Evolutionary conservation across 2,113 vertebrate species (phyloP), one percentile per base, ranked within the genome.

Genomic region (Melospiza georgiana): DNA sequence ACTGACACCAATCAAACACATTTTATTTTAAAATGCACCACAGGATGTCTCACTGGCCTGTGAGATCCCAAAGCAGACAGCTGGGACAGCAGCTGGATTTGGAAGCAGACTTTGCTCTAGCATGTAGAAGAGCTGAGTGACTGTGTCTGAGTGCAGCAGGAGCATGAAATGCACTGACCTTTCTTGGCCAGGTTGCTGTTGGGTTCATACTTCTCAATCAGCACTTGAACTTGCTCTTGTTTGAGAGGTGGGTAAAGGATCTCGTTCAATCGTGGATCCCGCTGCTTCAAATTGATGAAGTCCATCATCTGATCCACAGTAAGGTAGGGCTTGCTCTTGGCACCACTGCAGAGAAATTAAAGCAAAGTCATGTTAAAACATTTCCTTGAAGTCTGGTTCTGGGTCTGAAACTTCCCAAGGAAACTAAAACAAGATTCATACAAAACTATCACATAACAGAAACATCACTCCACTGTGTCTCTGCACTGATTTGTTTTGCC

Each of bases 191-290:
- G 97, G 55, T 96, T 97, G 62, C 74, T 96, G 79, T 99, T 99
- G 43, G 98, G 98, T 94, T 99, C 99, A 19, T 99, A 99, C 95
- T 99, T 99, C 97, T 99, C 99, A 96, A 99, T 98, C 97, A 99
- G 97, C 58, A 98, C 96, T 95, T 99, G 99, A 89, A 99, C 99
- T 98, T 99, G 99, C 25, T 99, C 99, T 41, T 99, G 98, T 94
- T 99, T 99, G 95, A 99, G 98, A 0, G 99, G 99, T 17, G 99
- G 99, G 95, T 99, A 99, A 73, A 99, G 98, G 69, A 99, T 99
- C 98, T 99, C 99, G 57, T 99, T 99, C 82, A 99, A 98, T 15
- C 99, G 98, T 37, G 99, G 99, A 97, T 99, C 99, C 69, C 99
- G 98, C 90, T 99, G 99, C 95, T 98, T 99, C 37, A 95, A 97